Percentiles rank a stretch among this genome's conserved stretches.
phyloP scores from a whole-genome alignment of 2,797 vertebrate species.

The Erpetoichthys calabaricus region DNA sequence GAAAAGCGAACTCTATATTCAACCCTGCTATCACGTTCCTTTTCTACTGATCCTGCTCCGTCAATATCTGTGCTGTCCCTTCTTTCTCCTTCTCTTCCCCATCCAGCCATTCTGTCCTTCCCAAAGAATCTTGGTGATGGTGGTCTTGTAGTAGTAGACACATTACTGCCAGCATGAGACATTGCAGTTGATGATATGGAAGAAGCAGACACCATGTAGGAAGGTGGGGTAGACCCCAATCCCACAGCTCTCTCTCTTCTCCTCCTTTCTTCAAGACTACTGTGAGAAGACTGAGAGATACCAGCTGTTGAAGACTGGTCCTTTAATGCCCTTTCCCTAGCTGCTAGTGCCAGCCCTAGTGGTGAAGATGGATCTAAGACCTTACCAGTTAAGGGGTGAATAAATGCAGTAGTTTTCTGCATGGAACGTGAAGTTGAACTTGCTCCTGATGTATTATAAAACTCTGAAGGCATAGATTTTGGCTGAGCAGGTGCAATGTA shows the following conservation, averaged over 20 bases:
- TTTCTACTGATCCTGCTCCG: background rate
- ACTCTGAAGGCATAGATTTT: conserved; percentile 54
- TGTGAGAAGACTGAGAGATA: too few species aligned
- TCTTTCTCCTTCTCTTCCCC: conserved; percentile 34
- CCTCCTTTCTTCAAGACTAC: conserved; percentile 24
- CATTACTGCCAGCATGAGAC: conserved; percentile 37
- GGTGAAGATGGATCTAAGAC: conserved; percentile 77
- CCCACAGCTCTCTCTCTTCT: conserved; percentile 20
- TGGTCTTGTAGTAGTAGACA: too few species aligned
- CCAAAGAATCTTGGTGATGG: conserved; percentile 50
- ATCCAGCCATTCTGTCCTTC: conserved; percentile 36
- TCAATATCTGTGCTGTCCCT: conserved; percentile 32
- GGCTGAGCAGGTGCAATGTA: conserved; percentile 54
- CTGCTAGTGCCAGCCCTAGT: conserved; percentile 71
- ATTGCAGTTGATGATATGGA: conserved; percentile 54
- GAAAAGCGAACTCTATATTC: conserved; percentile 51
- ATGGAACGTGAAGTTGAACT: conserved; percentile 30
- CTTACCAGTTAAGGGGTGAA: conserved; percentile 81
- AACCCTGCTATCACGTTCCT: too few species aligned
- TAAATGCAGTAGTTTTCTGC: conserved; percentile 53
- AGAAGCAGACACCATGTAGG: conserved; percentile 56
- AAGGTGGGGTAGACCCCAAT: conserved; percentile 39
- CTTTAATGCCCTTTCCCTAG: conserved; percentile 72
- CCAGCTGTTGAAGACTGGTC: too few species aligned
- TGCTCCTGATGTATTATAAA: conserved; percentile 41